Evolutionary conservation across 2,797 vertebrate species (phyloP).

Genomic region (Danio choprae): DNA sequence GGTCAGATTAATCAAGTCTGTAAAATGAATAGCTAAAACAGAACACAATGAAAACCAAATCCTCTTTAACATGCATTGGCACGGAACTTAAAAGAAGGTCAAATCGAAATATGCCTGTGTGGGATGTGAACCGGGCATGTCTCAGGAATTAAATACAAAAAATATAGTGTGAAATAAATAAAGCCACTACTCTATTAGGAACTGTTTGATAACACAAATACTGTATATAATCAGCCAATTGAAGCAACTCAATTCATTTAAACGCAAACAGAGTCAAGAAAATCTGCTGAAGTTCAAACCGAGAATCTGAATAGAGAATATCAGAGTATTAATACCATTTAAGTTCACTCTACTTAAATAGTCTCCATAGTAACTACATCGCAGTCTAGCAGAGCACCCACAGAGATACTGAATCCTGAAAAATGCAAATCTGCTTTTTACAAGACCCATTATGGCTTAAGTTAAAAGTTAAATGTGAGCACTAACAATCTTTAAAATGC

Average conservation of each 20-base stretch:
- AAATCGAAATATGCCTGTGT: conserved; percentile 5
- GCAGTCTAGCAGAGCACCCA: background rate
- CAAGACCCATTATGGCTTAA: background rate
- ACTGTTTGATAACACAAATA: too few relatives aligned
- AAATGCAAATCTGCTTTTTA: conserved; percentile 17
- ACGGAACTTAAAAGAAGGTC: background rate
- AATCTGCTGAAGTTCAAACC: too few relatives aligned
- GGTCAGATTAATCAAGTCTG: conserved; percentile 7
- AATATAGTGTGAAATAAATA: too few relatives aligned
- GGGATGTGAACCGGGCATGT: background rate
- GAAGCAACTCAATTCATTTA: too few relatives aligned
- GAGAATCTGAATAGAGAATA: too few relatives aligned
- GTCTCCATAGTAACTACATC: too few relatives aligned
- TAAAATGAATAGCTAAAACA: background rate
- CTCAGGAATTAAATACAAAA: background rate
- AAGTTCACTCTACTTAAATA: too few relatives aligned
- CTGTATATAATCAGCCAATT: too few relatives aligned
- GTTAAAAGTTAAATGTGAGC: conserved; percentile 21
- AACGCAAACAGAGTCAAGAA: too few relatives aligned
- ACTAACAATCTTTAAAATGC: conserved; percentile 21
- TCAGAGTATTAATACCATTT: too few relatives aligned
- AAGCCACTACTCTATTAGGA: too few relatives aligned
- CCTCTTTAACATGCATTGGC: background rate
- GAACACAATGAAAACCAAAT: background rate
- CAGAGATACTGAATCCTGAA: background rate